Conservation (phyloP, 2,797 vertebrate genomes). For the Pteropus rufus region DNA sequence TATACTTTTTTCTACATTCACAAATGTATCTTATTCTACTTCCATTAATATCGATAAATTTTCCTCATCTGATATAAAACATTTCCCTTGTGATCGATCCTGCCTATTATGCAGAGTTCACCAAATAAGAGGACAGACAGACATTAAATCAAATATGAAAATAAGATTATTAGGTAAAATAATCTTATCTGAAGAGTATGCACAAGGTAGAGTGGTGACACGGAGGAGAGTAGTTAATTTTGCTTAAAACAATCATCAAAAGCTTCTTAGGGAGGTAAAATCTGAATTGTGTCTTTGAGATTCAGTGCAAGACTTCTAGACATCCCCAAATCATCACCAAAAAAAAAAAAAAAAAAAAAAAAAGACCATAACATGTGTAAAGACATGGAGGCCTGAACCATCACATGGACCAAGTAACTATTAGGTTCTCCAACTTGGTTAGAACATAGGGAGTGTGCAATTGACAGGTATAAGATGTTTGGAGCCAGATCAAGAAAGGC, state of each 20-base stretch:
- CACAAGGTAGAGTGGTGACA: neutral
- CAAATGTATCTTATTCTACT: neutral
- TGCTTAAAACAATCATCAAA: neutral
- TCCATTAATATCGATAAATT: neutral
- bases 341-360: too few species aligned
- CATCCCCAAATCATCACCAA: neutral
- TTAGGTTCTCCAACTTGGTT: neutral
- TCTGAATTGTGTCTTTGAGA: neutral
- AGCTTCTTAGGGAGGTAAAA: neutral
- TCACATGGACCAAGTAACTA: neutral
- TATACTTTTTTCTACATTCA: neutral
- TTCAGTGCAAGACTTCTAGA: neutral
- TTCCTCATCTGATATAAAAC: neutral
- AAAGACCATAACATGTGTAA: neutral
- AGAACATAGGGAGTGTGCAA: neutral
- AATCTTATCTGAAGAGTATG: neutral
- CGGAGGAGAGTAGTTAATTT: neutral
- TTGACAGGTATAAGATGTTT: neutral
- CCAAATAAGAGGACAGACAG: neutral
- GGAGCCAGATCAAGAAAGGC: neutral
- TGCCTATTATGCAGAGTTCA: neutral
- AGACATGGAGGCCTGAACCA: neutral
- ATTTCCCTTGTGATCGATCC: neutral
- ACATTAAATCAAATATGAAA: constrained; percentile 17
- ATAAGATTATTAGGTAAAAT: neutral